Percentiles rank a stretch among this genome's conserved stretches.
Conservation (phyloP, 2,797 vertebrate species). For the Microctenopoma stevenorrisi region DNA sequence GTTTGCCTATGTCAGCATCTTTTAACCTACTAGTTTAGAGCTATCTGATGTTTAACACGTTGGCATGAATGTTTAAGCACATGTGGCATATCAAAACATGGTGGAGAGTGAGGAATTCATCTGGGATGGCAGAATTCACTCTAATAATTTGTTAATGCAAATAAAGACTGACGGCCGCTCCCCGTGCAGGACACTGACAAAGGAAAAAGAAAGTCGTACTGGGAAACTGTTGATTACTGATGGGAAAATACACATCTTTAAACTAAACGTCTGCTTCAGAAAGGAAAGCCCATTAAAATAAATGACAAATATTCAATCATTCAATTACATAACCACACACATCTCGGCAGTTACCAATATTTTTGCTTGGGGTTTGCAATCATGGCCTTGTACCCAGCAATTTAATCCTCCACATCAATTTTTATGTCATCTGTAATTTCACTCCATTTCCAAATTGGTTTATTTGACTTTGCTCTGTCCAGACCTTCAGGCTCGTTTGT, state of each 20-base stretch:
- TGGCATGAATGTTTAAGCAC: slow-evolving; percentile 44
- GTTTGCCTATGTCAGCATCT: slow-evolving; percentile 46
- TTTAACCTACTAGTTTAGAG: slow-evolving; percentile 21
- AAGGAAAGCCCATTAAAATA: slow-evolving; percentile 16
- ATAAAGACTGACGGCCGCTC: slow-evolving; percentile 55
- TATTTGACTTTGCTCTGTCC: slow-evolving; percentile 12
- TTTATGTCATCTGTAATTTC: slow-evolving; percentile 41
- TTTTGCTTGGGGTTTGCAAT: slow-evolving; percentile 41
- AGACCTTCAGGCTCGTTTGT: background rate
- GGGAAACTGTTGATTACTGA: slow-evolving; percentile 7
- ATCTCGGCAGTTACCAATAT: slow-evolving; percentile 18
- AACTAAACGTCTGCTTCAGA: slow-evolving; percentile 17
- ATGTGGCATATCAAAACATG: slow-evolving; percentile 30
- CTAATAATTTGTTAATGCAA: slow-evolving; percentile 53
- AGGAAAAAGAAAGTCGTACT: background rate
- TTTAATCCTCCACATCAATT: slow-evolving; percentile 44
- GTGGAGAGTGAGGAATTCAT: slow-evolving; percentile 32
- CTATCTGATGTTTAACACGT: slow-evolving; percentile 48
- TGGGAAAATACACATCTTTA: slow-evolving; percentile 24
- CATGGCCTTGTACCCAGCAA: slow-evolving; percentile 19
- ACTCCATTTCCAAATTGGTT: slow-evolving; percentile 12
- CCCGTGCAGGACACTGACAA: slow-evolving; percentile 13
- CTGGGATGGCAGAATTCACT: slow-evolving; percentile 31
- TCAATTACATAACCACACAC: slow-evolving; percentile 28
- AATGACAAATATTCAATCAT: slow-evolving; percentile 35